Conservation (phyloP, 2,888 invertebrate species). For the Norana najaformis region DNA sequence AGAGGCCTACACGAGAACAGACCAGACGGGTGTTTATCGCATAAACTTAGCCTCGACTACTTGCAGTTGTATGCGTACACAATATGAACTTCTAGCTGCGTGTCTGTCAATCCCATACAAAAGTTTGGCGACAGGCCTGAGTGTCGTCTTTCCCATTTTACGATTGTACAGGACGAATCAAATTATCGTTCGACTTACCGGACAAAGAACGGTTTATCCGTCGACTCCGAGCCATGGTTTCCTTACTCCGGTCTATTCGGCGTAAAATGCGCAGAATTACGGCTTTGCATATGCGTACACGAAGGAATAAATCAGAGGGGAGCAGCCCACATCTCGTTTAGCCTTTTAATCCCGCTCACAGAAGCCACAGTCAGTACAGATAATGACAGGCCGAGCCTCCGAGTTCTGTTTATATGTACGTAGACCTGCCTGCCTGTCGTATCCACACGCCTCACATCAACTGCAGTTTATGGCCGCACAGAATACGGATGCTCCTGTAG, state of each 20-base stretch:
- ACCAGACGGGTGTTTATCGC: no score
- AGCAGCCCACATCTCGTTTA: neutral
- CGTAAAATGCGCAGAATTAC: neutral
- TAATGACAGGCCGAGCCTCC: neutral
- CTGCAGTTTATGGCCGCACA: neutral
- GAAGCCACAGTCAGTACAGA: neutral
- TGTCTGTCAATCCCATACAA: no score
- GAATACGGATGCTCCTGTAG: neutral
- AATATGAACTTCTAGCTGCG: neutral
- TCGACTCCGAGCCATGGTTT: neutral
- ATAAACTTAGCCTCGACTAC: neutral
- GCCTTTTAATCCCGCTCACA: neutral
- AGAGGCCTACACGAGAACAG: no score
- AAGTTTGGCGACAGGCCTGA: neutral
- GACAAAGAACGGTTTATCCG: neutral
- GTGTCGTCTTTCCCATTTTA: neutral
- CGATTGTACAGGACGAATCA: neutral
- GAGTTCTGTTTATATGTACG: neutral
- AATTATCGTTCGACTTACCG: neutral
- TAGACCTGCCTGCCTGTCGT: neutral
- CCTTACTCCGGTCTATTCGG: neutral
- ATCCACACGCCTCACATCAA: constrained; percentile 2
- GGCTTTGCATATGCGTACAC: neutral
- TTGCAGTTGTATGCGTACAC: neutral
- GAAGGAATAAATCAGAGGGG: neutral